phyloP scores from a whole-genome alignment of 2,113 vertebrate genomes.

The Neomonachus schauinslandi region DNA sequence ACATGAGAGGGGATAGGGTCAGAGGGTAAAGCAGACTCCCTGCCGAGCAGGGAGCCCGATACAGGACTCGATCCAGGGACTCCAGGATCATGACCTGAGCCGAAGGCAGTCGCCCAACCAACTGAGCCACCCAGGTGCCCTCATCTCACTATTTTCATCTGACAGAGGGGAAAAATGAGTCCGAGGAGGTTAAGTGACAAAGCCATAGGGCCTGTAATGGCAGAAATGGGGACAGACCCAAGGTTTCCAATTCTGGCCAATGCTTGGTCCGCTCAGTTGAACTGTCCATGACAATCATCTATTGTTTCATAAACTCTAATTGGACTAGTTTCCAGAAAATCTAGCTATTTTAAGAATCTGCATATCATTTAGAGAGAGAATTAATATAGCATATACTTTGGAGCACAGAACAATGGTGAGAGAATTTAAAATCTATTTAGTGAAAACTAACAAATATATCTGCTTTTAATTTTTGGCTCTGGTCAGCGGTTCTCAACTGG shows the following conservation, averaged over 20 bases:
- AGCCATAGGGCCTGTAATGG: not conserved
- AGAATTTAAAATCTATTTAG: not conserved
- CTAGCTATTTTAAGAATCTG: conserved; percentile 25
- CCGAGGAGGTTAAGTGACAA: not conserved
- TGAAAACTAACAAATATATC: not conserved
- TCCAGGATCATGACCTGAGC: no score
- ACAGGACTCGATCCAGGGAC: no score
- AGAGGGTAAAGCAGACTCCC: no score
- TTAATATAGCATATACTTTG: not conserved
- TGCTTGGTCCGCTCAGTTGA: not conserved
- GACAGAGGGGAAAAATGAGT: not conserved
- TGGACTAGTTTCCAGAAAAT: not conserved
- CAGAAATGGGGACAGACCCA: not conserved
- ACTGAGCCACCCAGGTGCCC: no score
- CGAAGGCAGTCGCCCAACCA: no score
- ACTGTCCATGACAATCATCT: not conserved
- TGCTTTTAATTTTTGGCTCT: not conserved
- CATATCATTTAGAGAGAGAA: not conserved
- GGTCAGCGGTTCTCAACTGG: not conserved
- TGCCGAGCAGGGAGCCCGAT: no score
- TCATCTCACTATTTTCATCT: not conserved
- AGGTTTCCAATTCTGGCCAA: not conserved
- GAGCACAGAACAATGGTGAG: not conserved
- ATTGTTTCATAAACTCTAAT: not conserved
- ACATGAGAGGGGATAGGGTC: no score